A percentile compares a stretch with the other conserved stretches of the same genome.
Evolutionary conservation across 2,113 vertebrate species (phyloP).

Genomic region (Pomatorhinus ruficollis): DNA sequence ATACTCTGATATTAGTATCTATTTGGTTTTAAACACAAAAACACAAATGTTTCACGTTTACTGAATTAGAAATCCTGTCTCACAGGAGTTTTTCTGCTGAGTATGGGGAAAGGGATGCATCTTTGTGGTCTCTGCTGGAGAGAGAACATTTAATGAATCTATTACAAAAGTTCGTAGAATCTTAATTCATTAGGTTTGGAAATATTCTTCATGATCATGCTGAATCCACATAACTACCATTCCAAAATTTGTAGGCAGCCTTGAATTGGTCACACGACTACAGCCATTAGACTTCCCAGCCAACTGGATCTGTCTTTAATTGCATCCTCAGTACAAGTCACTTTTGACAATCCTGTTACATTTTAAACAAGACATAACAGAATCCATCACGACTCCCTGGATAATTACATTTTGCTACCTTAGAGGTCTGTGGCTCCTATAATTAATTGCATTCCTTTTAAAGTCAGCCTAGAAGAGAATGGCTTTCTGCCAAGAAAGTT

Average conservation of each 20-base stretch:
- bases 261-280: background rate
- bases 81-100: background rate
- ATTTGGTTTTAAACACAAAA: background rate
- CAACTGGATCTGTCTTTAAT: background rate
- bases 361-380: conserved; percentile 37
- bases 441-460: conserved; percentile 51
- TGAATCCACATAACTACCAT: background rate
- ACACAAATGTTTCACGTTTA: background rate
- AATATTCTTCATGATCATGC: background rate
- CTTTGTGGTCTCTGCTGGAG: background rate
- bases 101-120: background rate
- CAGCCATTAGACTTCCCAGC: background rate
- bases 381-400: conserved; percentile 1
- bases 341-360: conserved; percentile 11
- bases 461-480: conserved; percentile 24
- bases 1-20: background rate
- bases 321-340: background rate
- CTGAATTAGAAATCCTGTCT: background rate
- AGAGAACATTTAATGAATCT: background rate
- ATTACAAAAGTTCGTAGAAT: background rate
- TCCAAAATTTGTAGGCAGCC: background rate
- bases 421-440: background rate
- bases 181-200: background rate
- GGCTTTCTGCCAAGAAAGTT: conserved; percentile 51
- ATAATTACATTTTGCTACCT: conserved; percentile 48